Percentiles rank a stretch among this genome's conserved stretches.
phyloP scores from a whole-genome alignment of 2,888 invertebrate species.

The Polyommatus icarus region DNA sequence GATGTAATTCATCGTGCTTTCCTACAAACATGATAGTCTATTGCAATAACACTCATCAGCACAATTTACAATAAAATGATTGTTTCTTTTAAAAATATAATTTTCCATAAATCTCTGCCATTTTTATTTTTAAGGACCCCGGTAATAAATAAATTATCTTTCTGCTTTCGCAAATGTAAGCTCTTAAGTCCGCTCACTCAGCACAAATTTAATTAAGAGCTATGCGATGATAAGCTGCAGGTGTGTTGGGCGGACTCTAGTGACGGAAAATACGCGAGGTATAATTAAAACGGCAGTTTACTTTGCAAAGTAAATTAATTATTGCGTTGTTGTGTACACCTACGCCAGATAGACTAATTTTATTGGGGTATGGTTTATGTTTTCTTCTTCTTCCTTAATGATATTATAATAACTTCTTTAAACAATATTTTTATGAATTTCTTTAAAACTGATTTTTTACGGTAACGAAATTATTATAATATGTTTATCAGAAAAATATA shows the following conservation, averaged over 20 bases:
- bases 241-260: slow-evolving; percentile 4
- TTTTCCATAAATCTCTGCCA: not conserved
- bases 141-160: slow-evolving; percentile 28
- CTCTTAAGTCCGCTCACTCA: slow-evolving; percentile 24
- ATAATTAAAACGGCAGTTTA: slow-evolving; percentile 22
- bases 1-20: not conserved
- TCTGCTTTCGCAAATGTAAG: slow-evolving; percentile 25
- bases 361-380: not conserved
- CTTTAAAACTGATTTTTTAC: not conserved
- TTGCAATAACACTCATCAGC: not conserved
- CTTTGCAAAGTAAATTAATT: slow-evolving; percentile 21
- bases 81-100: not conserved
- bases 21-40: not conserved
- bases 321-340: not conserved
- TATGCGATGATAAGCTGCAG: slow-evolving; percentile 26
- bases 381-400: not conserved
- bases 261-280: slow-evolving; percentile 21
- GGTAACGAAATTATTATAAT: not conserved
- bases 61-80: not conserved
- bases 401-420: not conserved
- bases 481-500: too few species aligned
- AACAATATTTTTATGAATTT: not conserved
- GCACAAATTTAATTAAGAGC: slow-evolving; percentile 29
- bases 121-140: not conserved
- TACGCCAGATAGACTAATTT: not conserved